Conservation (phyloP, 1,140 invertebrate species). For the Cyrtorhinus lividipennis region DNA sequence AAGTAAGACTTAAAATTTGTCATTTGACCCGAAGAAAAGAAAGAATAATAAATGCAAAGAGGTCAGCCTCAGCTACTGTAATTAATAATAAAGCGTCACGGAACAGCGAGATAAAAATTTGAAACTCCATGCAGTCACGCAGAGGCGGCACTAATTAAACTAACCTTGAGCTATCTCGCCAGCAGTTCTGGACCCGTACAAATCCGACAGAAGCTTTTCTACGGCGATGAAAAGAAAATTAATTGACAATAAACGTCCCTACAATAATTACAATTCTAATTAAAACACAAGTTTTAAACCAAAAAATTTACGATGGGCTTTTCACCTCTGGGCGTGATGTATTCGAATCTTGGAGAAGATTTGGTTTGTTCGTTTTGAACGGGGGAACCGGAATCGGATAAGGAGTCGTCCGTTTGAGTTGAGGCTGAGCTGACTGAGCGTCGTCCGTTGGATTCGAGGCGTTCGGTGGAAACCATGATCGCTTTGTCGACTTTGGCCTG, state of each 20-base stretch:
- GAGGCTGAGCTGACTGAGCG: not conserved
- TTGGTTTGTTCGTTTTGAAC: not conserved
- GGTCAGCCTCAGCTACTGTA: too few relatives aligned
- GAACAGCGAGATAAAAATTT: too few relatives aligned
- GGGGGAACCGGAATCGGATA: not conserved
- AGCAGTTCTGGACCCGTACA: conserved; percentile 1
- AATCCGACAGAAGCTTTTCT: conserved; percentile 16
- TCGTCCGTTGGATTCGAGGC: not conserved
- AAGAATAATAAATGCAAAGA: too few relatives aligned
- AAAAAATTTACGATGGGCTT: too few relatives aligned
- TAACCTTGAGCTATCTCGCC: not conserved
- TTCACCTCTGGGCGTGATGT: conserved; percentile 15
- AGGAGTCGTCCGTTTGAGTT: not conserved
- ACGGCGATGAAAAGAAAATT: not conserved
- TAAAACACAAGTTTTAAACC: too few relatives aligned
- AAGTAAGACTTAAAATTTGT: too few relatives aligned
- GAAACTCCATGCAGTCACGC: too few relatives aligned
- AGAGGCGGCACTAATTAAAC: too few relatives aligned
- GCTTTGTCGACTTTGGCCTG: conserved; percentile 9
- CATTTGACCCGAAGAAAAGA: too few relatives aligned
- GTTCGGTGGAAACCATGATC: not conserved
- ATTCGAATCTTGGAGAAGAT: not conserved
- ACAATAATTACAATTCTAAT: not conserved
- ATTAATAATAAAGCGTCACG: too few relatives aligned
- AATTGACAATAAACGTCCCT: too few relatives aligned